phyloP scores from a whole-genome alignment of 2,113 vertebrate genomes.

The Microcebus griseorufus region DNA sequence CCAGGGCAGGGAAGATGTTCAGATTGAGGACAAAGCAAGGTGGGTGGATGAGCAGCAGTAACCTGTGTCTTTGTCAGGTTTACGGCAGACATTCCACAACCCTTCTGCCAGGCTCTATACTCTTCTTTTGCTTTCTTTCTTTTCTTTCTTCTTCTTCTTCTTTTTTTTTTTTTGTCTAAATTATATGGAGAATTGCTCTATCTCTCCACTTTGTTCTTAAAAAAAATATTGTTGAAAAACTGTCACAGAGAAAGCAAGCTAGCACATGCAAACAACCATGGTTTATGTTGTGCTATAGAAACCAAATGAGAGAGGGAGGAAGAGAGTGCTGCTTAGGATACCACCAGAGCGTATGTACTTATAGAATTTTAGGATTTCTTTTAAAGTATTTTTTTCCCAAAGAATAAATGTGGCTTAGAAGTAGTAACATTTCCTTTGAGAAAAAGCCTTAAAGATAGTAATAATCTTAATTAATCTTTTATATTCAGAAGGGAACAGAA shows the following conservation, averaged over 20 bases:
- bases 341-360: neutral
- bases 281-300: neutral
- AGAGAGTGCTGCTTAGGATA: neutral
- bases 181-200: neutral
- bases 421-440: constrained; percentile 73
- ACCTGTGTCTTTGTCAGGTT: neutral
- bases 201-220: neutral
- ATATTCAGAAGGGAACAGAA: constrained; percentile 65
- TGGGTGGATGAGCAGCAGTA: neutral
- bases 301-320: neutral
- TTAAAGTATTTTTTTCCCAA: neutral
- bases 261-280: neutral
- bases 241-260: neutral
- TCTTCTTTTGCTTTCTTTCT: neutral
- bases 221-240: constrained; percentile 1
- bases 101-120: neutral
- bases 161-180: neutral
- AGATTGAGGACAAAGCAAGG: neutral
- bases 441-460: constrained; percentile 66
- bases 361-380: constrained; percentile 50
- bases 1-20: neutral
- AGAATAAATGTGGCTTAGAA: constrained; percentile 60
- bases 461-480: constrained; percentile 77
- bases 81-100: neutral
- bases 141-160: neutral